phyloP scores from a whole-genome alignment of 2,888 invertebrate genomes.

The Pogonocherus hispidulus region DNA sequence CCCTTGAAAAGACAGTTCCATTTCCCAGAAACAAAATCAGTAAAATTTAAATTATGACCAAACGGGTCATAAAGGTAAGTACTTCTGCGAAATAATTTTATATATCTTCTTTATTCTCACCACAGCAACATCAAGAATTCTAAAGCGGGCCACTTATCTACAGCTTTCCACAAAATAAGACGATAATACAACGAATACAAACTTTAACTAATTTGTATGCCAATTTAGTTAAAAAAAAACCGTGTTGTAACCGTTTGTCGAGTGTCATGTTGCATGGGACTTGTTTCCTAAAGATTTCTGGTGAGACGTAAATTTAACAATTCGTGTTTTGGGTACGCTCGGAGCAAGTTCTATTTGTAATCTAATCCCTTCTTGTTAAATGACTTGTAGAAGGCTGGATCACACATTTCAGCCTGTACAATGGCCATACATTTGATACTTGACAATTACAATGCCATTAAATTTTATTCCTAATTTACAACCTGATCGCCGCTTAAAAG shows the following conservation, averaged over 20 bases:
- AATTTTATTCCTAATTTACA: constrained; percentile 48
- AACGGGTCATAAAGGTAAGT: constrained; percentile 11
- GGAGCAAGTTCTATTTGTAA: constrained; percentile 54
- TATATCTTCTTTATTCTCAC: constrained; percentile 12
- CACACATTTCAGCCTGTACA: constrained; percentile 53
- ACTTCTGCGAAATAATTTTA: constrained; percentile 26
- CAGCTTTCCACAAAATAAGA: constrained; percentile 32
- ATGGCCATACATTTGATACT: constrained; percentile 51
- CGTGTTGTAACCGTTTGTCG: constrained; percentile 35
- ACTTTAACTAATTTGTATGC: constrained; percentile 41
- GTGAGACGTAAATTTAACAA: constrained; percentile 46
- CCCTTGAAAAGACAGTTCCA: neutral
- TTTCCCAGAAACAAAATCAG: constrained; percentile 13
- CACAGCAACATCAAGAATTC: constrained; percentile 10
- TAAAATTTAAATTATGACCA: constrained; percentile 3
- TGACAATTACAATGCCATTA: constrained; percentile 56
- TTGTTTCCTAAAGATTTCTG: constrained; percentile 41
- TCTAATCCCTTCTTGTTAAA: constrained; percentile 56
- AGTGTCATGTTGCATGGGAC: constrained; percentile 45
- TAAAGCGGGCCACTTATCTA: constrained; percentile 19
- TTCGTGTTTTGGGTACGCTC: constrained; percentile 48
- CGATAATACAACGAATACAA: constrained; percentile 33
- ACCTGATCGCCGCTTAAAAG: constrained; percentile 14
- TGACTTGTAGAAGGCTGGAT: constrained; percentile 51
- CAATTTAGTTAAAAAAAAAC: constrained; percentile 41